A percentile compares a stretch with the other conserved stretches of the same genome.
Conservation (phyloP, 2,888 invertebrate species). For the Harpalus rubripes region DNA sequence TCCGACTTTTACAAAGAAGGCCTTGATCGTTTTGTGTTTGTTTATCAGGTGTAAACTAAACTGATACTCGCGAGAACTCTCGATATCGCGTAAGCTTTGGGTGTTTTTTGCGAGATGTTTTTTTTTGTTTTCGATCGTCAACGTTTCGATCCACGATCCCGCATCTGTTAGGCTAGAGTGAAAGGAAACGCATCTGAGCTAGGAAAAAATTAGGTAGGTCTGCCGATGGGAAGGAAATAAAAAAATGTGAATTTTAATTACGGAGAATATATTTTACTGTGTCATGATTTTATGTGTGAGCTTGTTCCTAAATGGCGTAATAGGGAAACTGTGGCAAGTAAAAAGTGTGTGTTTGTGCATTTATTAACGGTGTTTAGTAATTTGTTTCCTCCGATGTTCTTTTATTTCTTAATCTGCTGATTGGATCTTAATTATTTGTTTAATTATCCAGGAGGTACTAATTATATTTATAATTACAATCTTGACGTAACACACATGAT, state of each 20-base stretch:
- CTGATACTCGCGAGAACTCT: slow-evolving; percentile 58
- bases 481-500: slow-evolving; percentile 21
- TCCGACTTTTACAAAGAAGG: slow-evolving; percentile 42
- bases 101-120: slow-evolving; percentile 28
- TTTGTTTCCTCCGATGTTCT: slow-evolving; percentile 50
- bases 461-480: slow-evolving; percentile 41
- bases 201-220: slow-evolving; percentile 48
- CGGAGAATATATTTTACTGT: slow-evolving; percentile 59
- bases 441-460: slow-evolving; percentile 50
- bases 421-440: slow-evolving; percentile 56
- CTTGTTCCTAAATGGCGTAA: slow-evolving; percentile 50
- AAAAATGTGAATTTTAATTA: slow-evolving; percentile 65
- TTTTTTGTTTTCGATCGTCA: slow-evolving; percentile 42
- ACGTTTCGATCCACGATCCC: neutral
- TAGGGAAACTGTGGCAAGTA: slow-evolving; percentile 26
- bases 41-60: slow-evolving; percentile 61
- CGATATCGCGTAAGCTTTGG: slow-evolving; percentile 43
- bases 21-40: slow-evolving; percentile 56
- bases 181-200: slow-evolving; percentile 48
- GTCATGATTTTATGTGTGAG: slow-evolving; percentile 51
- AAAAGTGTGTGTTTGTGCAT: slow-evolving; percentile 43
- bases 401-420: slow-evolving; percentile 54
- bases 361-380: slow-evolving; percentile 55
- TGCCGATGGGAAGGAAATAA: slow-evolving; percentile 60
- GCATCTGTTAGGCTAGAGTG: slow-evolving; percentile 49